A percentile compares a stretch with the other conserved stretches of the same genome.
These are phyloP conservation scores for Cyrtonyx montezumae DNA, from an alignment of 2,113 vertebrate species.

Conservation along the genomic window DNA sequence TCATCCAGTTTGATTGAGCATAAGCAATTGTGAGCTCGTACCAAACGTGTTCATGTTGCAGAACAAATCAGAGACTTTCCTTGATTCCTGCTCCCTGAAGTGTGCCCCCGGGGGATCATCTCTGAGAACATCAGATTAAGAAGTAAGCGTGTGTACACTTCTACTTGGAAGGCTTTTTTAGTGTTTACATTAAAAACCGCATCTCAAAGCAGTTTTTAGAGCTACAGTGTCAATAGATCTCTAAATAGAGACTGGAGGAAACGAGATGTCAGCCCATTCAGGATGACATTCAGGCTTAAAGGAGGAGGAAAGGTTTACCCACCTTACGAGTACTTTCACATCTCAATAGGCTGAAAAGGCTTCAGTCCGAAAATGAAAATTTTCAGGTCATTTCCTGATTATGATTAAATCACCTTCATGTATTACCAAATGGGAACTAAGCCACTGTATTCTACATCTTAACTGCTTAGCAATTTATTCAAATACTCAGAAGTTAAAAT, in stretches of 20 bases:
- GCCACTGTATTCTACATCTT: conserved; percentile 27
- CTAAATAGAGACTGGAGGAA: neutral
- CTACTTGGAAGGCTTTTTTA: neutral
- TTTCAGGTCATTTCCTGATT: conserved; percentile 69
- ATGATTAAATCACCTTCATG: conserved; percentile 63
- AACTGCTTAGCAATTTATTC: conserved; percentile 60
- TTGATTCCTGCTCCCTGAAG: conserved; percentile 36
- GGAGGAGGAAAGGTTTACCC: conserved; percentile 20
- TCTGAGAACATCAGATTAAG: conserved; percentile 20
- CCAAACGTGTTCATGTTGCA: neutral
- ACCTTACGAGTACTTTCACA: conserved; percentile 9
- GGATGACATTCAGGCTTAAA: neutral
- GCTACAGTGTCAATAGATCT: neutral
- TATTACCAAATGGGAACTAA: conserved; percentile 62
- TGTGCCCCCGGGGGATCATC: neutral
- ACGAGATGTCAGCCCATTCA: neutral
- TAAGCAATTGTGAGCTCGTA: neutral
- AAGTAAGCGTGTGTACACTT: neutral
- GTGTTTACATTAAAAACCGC: conserved; percentile 17
- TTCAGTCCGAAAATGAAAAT: conserved; percentile 59
- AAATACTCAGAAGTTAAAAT: conserved; percentile 46
- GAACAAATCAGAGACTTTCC: conserved; percentile 31
- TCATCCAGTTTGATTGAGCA: neutral
- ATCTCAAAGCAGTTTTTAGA: conserved; percentile 8
- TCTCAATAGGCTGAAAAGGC: conserved; percentile 41